phyloP scores from a whole-genome alignment of 1,140 invertebrate species.

The Oedothorax gibbosus region DNA sequence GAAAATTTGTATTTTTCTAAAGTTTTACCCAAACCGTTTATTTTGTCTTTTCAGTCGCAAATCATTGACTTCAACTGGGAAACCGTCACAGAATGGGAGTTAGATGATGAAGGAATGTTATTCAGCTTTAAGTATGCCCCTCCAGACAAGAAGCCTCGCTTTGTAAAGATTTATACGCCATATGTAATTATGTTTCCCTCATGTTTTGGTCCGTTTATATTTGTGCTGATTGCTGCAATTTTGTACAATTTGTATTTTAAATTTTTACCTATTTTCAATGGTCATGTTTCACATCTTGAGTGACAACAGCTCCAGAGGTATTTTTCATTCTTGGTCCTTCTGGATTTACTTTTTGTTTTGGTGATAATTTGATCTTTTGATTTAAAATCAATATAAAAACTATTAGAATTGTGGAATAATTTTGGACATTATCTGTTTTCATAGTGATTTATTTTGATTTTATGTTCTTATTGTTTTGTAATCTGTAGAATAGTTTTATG shows the following conservation, averaged over 20 bases:
- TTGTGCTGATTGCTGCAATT: neutral
- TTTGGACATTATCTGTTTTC: too few species aligned
- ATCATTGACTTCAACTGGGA: slow-evolving; percentile 88
- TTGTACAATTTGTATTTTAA: neutral
- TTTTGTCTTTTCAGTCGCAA: slow-evolving; percentile 72
- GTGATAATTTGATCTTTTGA: neutral
- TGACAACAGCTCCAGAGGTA: neutral
- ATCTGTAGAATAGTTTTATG: too few species aligned
- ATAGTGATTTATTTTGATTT: too few species aligned
- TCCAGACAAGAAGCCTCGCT: slow-evolving; percentile 82
- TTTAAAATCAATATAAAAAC: too few species aligned
- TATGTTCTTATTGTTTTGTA: too few species aligned
- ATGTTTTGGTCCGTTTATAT: neutral
- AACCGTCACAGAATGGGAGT: slow-evolving; percentile 83
- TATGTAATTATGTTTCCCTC: slow-evolving; percentile 80
- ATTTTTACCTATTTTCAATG: neutral
- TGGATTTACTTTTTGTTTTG: neutral
- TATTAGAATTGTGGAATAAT: too few species aligned
- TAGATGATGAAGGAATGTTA: slow-evolving; percentile 90
- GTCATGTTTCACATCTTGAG: neutral
- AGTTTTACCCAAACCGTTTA: neutral
- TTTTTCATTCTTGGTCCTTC: neutral
- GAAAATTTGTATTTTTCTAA: too few species aligned
- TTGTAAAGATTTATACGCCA: slow-evolving; percentile 90
- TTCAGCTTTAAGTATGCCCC: slow-evolving; percentile 89